A percentile compares a stretch with the other conserved stretches of the same genome.
phyloP scores from a whole-genome alignment of 64 coral and sea anemone genomes.

The Actinia tenebrosa region DNA sequence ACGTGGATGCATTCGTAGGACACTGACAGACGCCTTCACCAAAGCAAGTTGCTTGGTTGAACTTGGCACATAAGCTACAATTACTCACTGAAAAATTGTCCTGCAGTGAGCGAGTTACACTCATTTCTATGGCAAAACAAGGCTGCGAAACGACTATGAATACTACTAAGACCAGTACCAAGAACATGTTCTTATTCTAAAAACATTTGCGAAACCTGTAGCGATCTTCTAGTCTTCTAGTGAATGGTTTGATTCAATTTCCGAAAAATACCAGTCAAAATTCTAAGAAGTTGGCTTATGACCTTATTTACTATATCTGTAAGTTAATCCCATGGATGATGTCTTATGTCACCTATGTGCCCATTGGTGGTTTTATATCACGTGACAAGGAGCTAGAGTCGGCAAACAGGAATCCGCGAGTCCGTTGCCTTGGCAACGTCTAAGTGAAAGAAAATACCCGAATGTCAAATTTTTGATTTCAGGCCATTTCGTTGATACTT shows the following conservation, averaged over 20 bases:
- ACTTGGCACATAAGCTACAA: neutral
- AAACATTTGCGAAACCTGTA: neutral
- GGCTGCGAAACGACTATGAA: neutral
- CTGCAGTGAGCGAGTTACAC: neutral
- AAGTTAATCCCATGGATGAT: neutral
- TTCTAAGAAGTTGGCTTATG: neutral
- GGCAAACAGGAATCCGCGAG: neutral
- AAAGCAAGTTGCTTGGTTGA: neutral
- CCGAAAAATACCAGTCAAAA: neutral
- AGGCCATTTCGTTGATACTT: too few relatives aligned
- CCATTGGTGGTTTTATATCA: neutral
- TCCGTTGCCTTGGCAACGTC: neutral
- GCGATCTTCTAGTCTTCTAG: neutral
- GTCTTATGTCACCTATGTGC: too few relatives aligned
- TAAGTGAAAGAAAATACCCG: too few relatives aligned
- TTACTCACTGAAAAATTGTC: neutral
- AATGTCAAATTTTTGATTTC: neutral
- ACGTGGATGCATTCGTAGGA: neutral
- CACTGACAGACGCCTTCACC: neutral
- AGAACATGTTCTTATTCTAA: neutral
- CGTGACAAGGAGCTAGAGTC: neutral
- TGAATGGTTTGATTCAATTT: neutral
- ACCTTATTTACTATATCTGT: constrained; percentile 4
- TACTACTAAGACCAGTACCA: neutral
- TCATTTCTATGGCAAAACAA: neutral